These are phyloP conservation scores for Chalcis sispes DNA, from an alignment of 2,888 invertebrate genomes.

Conservation along the genomic window DNA sequence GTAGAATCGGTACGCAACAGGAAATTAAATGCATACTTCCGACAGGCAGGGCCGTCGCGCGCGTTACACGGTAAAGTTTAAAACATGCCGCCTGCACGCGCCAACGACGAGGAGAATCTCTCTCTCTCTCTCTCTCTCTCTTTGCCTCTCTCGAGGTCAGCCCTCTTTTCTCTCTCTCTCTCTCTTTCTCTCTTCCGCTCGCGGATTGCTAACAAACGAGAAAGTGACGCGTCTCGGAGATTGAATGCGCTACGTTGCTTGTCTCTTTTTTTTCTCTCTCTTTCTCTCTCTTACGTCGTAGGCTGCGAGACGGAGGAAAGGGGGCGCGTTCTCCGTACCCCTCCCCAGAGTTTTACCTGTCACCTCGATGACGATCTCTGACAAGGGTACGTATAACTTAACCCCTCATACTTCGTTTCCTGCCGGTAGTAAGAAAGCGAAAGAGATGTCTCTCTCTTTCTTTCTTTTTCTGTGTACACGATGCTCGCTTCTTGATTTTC, in stretches of 20 bases:
- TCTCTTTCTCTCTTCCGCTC: slow-evolving; percentile 1
- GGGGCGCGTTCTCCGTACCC: too few species aligned
- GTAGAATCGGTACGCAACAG: slow-evolving; percentile 29
- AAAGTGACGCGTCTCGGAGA: slow-evolving; percentile 49
- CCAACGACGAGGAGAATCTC: too few species aligned
- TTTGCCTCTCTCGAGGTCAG: slow-evolving; percentile 36
- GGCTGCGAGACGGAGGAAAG: too few species aligned
- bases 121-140: slow-evolving; percentile 9
- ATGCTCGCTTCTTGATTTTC: too few species aligned
- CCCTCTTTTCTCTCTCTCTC: neutral
- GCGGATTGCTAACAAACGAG: slow-evolving; percentile 38
- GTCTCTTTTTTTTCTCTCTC: neutral
- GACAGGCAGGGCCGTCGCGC: slow-evolving; percentile 32
- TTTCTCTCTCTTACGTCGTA: neutral
- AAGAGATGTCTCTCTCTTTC: slow-evolving; percentile 24
- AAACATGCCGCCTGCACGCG: slow-evolving; percentile 10
- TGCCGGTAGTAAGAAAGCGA: too few species aligned
- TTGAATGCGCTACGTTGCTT: slow-evolving; percentile 27
- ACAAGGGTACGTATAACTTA: slow-evolving; percentile 70
- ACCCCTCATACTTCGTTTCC: slow-evolving; percentile 61
- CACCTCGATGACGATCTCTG: slow-evolving; percentile 73
- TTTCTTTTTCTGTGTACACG: slow-evolving; percentile 20
- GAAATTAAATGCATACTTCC: slow-evolving; percentile 53
- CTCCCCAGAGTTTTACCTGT: slow-evolving; percentile 68
- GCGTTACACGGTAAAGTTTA: slow-evolving; percentile 45